A percentile compares a stretch with the other conserved stretches of the same genome.
Evolutionary conservation across 2,888 invertebrate genomes (phyloP).

Genomic region (Eledone cirrhosa): DNA sequence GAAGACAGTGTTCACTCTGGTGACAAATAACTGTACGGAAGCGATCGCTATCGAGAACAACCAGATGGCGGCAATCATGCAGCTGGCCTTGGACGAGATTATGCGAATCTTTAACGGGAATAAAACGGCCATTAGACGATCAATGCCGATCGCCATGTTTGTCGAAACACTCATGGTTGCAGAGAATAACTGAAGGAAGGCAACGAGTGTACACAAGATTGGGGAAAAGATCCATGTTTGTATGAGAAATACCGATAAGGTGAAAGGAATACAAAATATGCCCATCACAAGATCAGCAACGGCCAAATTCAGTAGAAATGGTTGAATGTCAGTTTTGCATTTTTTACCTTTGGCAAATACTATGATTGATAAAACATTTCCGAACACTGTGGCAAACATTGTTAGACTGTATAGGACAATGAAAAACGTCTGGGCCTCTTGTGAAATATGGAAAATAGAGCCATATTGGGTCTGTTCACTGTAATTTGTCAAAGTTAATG

Average conservation of each 20-base stretch:
- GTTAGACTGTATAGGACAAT: constrained; percentile 66
- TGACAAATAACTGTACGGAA: constrained; percentile 64
- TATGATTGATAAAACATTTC: constrained; percentile 66
- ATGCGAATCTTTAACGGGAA: constrained; percentile 63
- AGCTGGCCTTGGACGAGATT: constrained; percentile 63
- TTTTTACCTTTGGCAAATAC: constrained; percentile 63
- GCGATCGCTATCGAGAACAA: constrained; percentile 62
- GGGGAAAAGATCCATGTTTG: constrained; percentile 68
- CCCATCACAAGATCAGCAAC: constrained; percentile 89
- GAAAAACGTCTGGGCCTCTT: constrained; percentile 53
- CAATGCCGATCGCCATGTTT: constrained; percentile 69
- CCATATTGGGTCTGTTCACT: no score
- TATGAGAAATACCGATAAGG: constrained; percentile 70
- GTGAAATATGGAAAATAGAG: background rate
- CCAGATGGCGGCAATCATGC: constrained; percentile 67
- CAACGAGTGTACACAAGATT: constrained; percentile 69
- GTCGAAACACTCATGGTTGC: constrained; percentile 68
- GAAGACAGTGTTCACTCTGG: constrained; percentile 32
- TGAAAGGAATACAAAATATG: constrained; percentile 87
- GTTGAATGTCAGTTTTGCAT: constrained; percentile 52
- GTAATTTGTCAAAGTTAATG: no score
- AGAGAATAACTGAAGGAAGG: constrained; percentile 68
- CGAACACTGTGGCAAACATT: constrained; percentile 65
- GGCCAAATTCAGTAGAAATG: constrained; percentile 82
- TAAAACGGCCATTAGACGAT: constrained; percentile 63